These are phyloP conservation scores for Falco naumanni DNA, from an alignment of 2,797 vertebrate species.

Conservation along the genomic window DNA sequence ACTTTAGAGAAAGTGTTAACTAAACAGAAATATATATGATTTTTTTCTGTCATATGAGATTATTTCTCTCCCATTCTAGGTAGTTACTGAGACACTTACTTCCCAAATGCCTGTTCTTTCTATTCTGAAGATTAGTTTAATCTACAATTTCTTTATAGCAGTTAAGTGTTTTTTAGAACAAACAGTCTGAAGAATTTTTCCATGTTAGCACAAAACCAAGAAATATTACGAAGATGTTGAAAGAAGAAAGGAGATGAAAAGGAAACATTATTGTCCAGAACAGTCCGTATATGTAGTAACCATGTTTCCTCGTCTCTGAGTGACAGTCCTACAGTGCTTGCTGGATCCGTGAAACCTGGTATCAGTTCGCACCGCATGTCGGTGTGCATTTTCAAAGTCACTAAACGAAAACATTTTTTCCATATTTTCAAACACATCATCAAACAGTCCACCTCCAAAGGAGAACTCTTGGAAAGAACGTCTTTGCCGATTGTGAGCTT, in stretches of 20 bases:
- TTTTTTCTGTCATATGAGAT: background rate
- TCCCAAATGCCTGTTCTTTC: slow-evolving; percentile 37
- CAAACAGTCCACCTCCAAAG: slow-evolving; percentile 85
- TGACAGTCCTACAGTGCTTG: slow-evolving; percentile 96
- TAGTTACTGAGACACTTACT: background rate
- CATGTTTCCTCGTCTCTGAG: slow-evolving; percentile 95
- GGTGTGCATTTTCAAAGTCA: slow-evolving; percentile 77
- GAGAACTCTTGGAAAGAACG: slow-evolving; percentile 83
- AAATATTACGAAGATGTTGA: background rate
- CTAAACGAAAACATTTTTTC: slow-evolving; percentile 96
- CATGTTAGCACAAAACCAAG: slow-evolving; percentile 52
- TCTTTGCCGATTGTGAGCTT: slow-evolving; percentile 81
- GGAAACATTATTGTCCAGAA: slow-evolving; percentile 79
- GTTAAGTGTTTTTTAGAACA: slow-evolving; percentile 62
- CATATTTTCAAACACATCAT: slow-evolving; percentile 92
- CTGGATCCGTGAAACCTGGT: slow-evolving; percentile 85
- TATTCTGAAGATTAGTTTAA: slow-evolving; percentile 64
- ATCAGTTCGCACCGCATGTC: slow-evolving; percentile 82
- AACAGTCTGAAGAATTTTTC: slow-evolving; percentile 55
- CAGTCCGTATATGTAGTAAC: slow-evolving; percentile 97
- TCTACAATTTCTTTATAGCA: slow-evolving; percentile 44
- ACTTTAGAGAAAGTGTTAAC: background rate
- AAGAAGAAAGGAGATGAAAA: background rate
- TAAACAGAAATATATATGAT: background rate
- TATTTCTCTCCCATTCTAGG: background rate